These are phyloP conservation scores for Chydorus sphaericus DNA, from an alignment of 2,888 invertebrate genomes.

Conservation along the genomic window DNA sequence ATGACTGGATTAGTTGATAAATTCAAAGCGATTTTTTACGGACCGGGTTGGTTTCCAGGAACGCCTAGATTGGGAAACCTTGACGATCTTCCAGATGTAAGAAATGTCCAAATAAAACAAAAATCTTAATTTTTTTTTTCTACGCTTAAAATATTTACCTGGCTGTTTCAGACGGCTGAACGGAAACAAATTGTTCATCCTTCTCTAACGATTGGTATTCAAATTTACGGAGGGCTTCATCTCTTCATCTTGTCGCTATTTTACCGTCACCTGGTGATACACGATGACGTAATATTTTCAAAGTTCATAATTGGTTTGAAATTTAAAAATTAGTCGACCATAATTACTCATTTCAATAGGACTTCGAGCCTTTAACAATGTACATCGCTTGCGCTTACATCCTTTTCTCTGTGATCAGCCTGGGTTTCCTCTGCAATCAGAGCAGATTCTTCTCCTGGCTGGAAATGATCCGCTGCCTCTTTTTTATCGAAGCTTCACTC, in stretches of 20 bases:
- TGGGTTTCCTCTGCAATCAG: constrained; percentile 56
- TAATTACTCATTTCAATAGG: too few relatives aligned
- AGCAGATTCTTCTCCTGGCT: constrained; percentile 23
- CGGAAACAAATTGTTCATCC: background rate
- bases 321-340: background rate
- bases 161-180: background rate
- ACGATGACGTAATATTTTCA: constrained; percentile 40
- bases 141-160: too few relatives aligned
- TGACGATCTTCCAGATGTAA: constrained; percentile 57
- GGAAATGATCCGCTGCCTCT: constrained; percentile 4
- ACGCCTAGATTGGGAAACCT: constrained; percentile 58
- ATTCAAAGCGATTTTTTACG: constrained; percentile 56
- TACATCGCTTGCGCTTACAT: constrained; percentile 51
- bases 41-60: constrained; percentile 79
- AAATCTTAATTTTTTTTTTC: background rate
- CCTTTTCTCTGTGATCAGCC: constrained; percentile 47
- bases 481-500: too few relatives aligned
- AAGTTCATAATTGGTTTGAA: too few relatives aligned
- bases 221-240: constrained; percentile 45
- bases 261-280: constrained; percentile 47
- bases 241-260: constrained; percentile 48
- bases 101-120: background rate
- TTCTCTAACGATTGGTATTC: background rate
- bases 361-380: too few relatives aligned
- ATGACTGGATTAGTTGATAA: constrained; percentile 46